Evolutionary conservation across 2,113 vertebrate species (phyloP).

Genomic region (Cyrtonyx montezumae): DNA sequence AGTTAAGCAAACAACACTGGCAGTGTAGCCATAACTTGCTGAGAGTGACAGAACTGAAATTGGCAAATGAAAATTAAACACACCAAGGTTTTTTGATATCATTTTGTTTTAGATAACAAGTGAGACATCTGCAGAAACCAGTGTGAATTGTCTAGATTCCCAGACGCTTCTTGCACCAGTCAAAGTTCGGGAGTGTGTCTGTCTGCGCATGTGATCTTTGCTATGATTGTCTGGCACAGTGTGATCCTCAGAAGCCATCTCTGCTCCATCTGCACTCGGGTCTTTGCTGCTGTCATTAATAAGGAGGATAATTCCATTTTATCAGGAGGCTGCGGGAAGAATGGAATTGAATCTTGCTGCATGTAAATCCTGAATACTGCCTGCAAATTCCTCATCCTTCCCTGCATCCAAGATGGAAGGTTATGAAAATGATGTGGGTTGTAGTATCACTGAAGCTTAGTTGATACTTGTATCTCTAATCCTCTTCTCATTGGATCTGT

Average conservation of each 20-base stretch:
- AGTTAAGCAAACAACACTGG: conserved; percentile 61
- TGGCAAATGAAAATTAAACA: conserved; percentile 61
- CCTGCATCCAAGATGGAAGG: conserved; percentile 8
- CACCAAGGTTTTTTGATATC: conserved; percentile 73
- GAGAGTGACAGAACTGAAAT: conserved; percentile 61
- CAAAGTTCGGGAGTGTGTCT: conserved; percentile 6
- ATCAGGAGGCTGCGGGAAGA: neutral
- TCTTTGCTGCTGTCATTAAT: conserved; percentile 50
- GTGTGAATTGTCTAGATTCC: conserved; percentile 65
- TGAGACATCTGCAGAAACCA: conserved; percentile 68
- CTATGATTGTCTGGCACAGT: conserved; percentile 55
- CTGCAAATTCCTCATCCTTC: neutral
- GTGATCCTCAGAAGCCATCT: conserved; percentile 18
- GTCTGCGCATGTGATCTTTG: conserved; percentile 60
- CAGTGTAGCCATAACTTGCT: conserved; percentile 65
- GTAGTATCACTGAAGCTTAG: conserved; percentile 46
- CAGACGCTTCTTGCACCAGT: conserved; percentile 64
- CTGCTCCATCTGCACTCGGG: conserved; percentile 7
- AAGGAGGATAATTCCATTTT: neutral
- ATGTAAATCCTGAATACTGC: neutral
- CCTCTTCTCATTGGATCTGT: conserved; percentile 35
- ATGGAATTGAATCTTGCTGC: neutral
- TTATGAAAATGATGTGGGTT: conserved; percentile 66
- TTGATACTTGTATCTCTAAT: conserved; percentile 65
- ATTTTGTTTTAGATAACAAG: conserved; percentile 65